Evolutionary conservation across 2,888 invertebrate species (phyloP).

Genomic region (Spodoptera exigua): DNA sequence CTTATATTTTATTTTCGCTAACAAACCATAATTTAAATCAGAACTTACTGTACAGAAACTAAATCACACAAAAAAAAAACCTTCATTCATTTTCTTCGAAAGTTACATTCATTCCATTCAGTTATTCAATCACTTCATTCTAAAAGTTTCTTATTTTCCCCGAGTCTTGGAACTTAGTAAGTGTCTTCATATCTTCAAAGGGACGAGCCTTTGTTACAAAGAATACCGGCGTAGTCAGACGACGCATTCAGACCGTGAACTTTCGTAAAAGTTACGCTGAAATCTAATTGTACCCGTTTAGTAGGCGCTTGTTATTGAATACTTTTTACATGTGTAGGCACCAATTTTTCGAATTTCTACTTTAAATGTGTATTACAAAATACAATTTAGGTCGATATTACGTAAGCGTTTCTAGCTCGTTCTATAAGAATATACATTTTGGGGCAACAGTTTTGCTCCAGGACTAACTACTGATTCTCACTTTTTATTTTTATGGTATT

Average conservation of each 20-base stretch:
- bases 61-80: neutral
- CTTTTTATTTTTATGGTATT: too few relatives aligned
- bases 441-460: too few relatives aligned
- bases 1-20: neutral
- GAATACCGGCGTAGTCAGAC: slow-evolving; percentile 30
- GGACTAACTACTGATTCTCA: too few relatives aligned
- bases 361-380: too few relatives aligned
- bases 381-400: too few relatives aligned
- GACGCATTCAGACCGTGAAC: slow-evolving; percentile 26
- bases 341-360: too few relatives aligned
- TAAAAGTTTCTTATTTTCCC: slow-evolving; percentile 48
- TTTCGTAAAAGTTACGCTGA: slow-evolving; percentile 37
- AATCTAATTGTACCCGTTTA: slow-evolving; percentile 42
- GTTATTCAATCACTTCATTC: slow-evolving; percentile 53
- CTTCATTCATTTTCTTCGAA: slow-evolving; percentile 18
- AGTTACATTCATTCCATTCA: slow-evolving; percentile 42
- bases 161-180: slow-evolving; percentile 43
- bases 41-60: neutral
- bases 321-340: neutral
- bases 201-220: slow-evolving; percentile 48
- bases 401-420: too few relatives aligned
- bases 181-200: slow-evolving; percentile 57
- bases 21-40: too few relatives aligned
- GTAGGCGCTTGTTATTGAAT: neutral
- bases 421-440: too few relatives aligned